These are phyloP conservation scores for Leptinotarsa juncta DNA, from an alignment of 2,888 invertebrate genomes.

Conservation along the genomic window DNA sequence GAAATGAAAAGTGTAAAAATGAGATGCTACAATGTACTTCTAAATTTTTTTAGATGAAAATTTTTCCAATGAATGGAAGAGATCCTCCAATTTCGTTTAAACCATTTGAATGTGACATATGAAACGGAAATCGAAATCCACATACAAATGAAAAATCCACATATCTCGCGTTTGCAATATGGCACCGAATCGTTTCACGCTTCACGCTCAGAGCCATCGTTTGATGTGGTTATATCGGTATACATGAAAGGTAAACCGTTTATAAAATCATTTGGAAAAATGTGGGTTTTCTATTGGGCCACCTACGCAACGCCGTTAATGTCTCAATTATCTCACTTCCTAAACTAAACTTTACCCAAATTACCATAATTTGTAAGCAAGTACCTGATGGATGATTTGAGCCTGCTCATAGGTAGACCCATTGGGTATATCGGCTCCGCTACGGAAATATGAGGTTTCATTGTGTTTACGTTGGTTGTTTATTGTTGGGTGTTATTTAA, in stretches of 20 bases:
- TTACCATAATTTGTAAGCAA: constrained; percentile 26
- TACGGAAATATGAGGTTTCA: constrained; percentile 9
- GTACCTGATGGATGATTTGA: constrained; percentile 18
- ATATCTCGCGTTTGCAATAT: constrained; percentile 18
- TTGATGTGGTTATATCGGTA: constrained; percentile 23
- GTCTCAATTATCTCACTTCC: constrained; percentile 50
- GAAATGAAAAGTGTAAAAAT: no score
- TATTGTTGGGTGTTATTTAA: constrained; percentile 14
- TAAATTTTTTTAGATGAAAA: not conserved
- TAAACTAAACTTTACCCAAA: constrained; percentile 29
- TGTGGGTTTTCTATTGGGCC: constrained; percentile 38
- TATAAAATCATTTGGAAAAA: constrained; percentile 48
- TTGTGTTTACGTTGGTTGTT: constrained; percentile 3
- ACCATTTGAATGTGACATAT: not conserved
- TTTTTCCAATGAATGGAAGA: not conserved
- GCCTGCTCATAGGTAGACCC: constrained; percentile 14
- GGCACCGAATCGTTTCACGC: constrained; percentile 8
- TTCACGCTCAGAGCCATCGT: constrained; percentile 14
- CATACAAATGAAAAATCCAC: constrained; percentile 2
- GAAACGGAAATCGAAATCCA: not conserved
- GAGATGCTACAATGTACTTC: no score
- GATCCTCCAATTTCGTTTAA: not conserved
- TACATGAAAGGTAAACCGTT: constrained; percentile 30
- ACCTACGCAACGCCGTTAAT: constrained; percentile 42
- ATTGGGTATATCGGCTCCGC: constrained; percentile 1